These are phyloP conservation scores for Odontocolon sp. DNA, from an alignment of 2,888 invertebrate genomes.

Conservation along the genomic window DNA sequence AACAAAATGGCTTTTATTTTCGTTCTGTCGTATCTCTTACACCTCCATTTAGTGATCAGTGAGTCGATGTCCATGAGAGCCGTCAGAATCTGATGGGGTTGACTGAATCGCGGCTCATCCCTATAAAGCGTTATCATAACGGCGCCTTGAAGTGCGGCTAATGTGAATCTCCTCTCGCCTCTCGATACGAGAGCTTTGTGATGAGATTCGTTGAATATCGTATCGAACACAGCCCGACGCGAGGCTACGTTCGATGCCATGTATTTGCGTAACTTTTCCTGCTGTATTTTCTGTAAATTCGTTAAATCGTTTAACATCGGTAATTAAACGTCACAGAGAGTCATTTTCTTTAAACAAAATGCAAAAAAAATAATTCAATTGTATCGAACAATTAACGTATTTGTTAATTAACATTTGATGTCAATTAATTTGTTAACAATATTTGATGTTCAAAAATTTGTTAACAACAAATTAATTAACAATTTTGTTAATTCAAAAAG, in stretches of 20 bases:
- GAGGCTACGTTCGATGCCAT: conserved; percentile 89
- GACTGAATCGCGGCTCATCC: conserved; percentile 98
- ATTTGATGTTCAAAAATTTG: neutral
- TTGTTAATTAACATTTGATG: too few species aligned
- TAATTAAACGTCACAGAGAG: too few species aligned
- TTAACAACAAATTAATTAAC: neutral
- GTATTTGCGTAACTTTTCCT: conserved; percentile 85
- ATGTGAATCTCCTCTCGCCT: conserved; percentile 94
- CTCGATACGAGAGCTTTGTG: conserved; percentile 92
- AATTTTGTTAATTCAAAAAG: too few species aligned
- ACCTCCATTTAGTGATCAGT: conserved; percentile 99
- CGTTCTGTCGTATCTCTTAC: conserved; percentile 85
- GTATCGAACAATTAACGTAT: too few species aligned
- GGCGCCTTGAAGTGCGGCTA: conserved; percentile 97
- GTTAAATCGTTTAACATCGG: neutral
- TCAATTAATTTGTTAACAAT: neutral
- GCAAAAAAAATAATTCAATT: too few species aligned
- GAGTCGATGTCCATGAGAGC: conserved; percentile 99
- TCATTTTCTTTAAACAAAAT: too few species aligned
- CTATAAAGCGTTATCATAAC: conserved; percentile 99
- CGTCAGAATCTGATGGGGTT: conserved; percentile 97
- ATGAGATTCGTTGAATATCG: conserved; percentile 92
- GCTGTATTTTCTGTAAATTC: conserved; percentile 83
- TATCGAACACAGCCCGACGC: conserved; percentile 91
- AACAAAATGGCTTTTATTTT: neutral